These are phyloP conservation scores for Palythoa heliodiscus DNA, from an alignment of 92 coral and sea anemone genomes.

Conservation along the genomic window DNA sequence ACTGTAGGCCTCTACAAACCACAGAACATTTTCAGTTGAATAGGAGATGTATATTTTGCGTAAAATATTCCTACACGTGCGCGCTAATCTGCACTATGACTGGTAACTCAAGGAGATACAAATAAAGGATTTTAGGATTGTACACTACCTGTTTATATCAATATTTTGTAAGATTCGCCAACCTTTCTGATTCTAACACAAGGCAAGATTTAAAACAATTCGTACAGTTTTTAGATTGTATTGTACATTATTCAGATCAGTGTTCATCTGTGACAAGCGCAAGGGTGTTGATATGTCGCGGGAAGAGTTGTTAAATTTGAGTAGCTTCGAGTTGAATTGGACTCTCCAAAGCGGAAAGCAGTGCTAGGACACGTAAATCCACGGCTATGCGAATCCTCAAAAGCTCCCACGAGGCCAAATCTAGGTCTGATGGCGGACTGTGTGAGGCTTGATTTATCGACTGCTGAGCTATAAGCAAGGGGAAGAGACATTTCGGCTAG, in stretches of 20 bases:
- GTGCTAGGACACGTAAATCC: constrained; percentile 29
- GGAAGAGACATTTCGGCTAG: constrained; percentile 56
- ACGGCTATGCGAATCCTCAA: constrained; percentile 9
- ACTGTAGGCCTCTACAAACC: not conserved
- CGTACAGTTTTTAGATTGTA: not conserved
- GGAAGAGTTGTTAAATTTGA: constrained; percentile 20
- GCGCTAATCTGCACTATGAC: not conserved
- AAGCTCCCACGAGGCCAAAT: constrained; percentile 25
- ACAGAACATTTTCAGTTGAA: not conserved
- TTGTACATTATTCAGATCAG: not conserved
- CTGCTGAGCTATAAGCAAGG: constrained; percentile 44
- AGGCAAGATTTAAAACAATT: not conserved
- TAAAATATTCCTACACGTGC: not conserved
- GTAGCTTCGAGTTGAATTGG: constrained; percentile 7
- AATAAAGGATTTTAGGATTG: not conserved
- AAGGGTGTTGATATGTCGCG: constrained; percentile 60
- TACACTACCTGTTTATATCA: too few species aligned
- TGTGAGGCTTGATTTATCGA: constrained; percentile 45
- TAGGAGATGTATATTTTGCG: not conserved
- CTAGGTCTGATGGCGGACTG: constrained; percentile 54
- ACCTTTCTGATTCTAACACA: not conserved
- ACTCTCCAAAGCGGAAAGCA: constrained; percentile 30
- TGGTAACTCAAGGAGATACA: not conserved
- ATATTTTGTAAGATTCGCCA: not conserved
- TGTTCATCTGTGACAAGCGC: constrained; percentile 74